Conservation (phyloP, 30 jellyfish, hydroid and myxozoan species). For the Rhopilema esculentum region DNA sequence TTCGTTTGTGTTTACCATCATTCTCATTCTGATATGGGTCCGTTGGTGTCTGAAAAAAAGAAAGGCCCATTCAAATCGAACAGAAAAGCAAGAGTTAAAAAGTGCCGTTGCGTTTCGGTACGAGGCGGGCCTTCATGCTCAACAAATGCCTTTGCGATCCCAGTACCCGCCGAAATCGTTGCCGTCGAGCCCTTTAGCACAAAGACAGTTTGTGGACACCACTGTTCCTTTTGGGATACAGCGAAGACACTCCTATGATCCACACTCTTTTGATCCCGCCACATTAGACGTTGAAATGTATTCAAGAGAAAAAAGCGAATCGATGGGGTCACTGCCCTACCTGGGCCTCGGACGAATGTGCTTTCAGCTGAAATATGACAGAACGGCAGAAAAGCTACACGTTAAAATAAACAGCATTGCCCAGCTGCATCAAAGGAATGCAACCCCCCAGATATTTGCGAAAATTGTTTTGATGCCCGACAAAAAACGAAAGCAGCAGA, state of each 20-base stretch:
- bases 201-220: constrained; percentile 13
- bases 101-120: constrained; percentile 59
- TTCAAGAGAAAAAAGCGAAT: constrained; percentile 69
- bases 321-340: constrained; percentile 73
- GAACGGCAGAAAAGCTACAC: constrained; percentile 70
- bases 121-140: constrained; percentile 67
- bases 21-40: constrained; percentile 38
- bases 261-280: constrained; percentile 77
- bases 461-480: constrained; percentile 86
- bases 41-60: constrained; percentile 71
- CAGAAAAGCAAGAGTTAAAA: constrained; percentile 48
- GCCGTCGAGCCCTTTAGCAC: constrained; percentile 61
- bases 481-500: constrained; percentile 84
- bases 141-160: constrained; percentile 66
- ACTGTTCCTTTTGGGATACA: background rate
- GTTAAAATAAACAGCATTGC: constrained; percentile 54
- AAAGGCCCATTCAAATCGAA: background rate
- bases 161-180: constrained; percentile 40
- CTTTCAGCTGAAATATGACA: constrained; percentile 67
- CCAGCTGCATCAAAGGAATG: constrained; percentile 55
- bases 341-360: constrained; percentile 87
- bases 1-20: constrained; percentile 50
- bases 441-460: constrained; percentile 78
- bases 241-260: constrained; percentile 77
- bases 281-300: constrained; percentile 77